These are phyloP conservation scores for Trinorchestia longiramus DNA, from an alignment of 1,140 invertebrate species.

Conservation along the genomic window DNA sequence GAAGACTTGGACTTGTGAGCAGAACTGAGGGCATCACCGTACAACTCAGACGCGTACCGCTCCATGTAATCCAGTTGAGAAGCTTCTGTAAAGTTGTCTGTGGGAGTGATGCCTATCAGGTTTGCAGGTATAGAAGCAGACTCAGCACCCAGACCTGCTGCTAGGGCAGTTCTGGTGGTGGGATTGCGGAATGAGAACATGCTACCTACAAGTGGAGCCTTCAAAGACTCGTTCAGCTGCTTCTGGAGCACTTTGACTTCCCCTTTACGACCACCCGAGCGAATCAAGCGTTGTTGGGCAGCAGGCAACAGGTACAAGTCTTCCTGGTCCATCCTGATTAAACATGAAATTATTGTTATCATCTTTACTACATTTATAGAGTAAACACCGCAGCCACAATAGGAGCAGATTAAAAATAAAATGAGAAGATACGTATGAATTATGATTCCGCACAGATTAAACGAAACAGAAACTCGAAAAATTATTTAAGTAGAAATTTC, in stretches of 20 bases:
- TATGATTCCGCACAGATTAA: too few species aligned
- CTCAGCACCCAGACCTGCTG: not conserved
- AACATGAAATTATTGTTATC: not conserved
- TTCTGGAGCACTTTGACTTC: constrained; percentile 15
- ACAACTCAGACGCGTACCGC: not conserved
- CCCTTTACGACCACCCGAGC: not conserved
- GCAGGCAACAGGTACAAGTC: constrained; percentile 32
- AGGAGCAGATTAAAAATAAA: not conserved
- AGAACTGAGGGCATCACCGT: not conserved
- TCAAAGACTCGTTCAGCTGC: not conserved
- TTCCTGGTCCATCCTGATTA: constrained; percentile 23
- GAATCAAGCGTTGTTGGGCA: not conserved
- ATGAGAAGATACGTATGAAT: too few species aligned
- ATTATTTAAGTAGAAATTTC: too few species aligned
- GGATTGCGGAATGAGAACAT: constrained; percentile 31
- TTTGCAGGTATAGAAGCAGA: not conserved
- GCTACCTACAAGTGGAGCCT: not conserved
- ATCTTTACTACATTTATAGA: too few species aligned
- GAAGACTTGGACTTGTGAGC: not conserved
- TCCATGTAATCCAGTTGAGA: not conserved
- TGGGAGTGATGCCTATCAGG: not conserved
- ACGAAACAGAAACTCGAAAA: too few species aligned
- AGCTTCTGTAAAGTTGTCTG: not conserved
- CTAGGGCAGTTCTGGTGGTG: constrained; percentile 16
- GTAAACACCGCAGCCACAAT: not conserved